Percentiles rank a stretch among this genome's conserved stretches.
phyloP scores from a whole-genome alignment of 2,113 vertebrate species.

The Channa argus region DNA sequence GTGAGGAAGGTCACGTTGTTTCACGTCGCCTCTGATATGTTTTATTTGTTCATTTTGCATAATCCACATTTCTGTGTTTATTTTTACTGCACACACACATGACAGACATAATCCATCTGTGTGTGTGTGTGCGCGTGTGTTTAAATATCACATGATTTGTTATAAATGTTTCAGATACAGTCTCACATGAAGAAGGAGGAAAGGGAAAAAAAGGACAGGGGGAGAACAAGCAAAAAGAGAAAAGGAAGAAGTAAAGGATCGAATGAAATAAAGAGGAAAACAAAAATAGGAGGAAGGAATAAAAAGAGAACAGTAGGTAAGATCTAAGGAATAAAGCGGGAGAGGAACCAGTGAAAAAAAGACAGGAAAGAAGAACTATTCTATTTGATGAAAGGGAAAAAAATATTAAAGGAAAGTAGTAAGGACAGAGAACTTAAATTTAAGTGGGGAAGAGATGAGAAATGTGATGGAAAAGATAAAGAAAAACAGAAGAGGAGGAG shows the following conservation, averaged over 20 bases:
- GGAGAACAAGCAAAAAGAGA: not conserved
- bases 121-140: conserved; percentile 22
- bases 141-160: conserved; percentile 42
- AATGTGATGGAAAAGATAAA: not conserved
- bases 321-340: too few species aligned
- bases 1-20: conserved; percentile 40
- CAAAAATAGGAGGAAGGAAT: not conserved
- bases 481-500: not conserved
- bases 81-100: conserved; percentile 42
- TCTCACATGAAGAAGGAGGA: not conserved
- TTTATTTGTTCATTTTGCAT: conserved; percentile 51
- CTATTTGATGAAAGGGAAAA: too few species aligned
- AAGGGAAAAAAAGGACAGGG: not conserved
- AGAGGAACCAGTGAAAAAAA: too few species aligned
- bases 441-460: not conserved
- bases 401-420: too few species aligned
- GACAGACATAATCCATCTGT: conserved; percentile 16
- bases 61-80: conserved; percentile 55
- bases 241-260: not conserved
- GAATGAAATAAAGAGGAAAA: too few species aligned
- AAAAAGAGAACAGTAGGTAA: not conserved
- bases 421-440: not conserved
- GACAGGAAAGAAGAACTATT: too few species aligned
- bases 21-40: conserved; percentile 34
- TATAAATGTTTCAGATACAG: conserved; percentile 51